Evolutionary conservation across 1,140 invertebrate species (phyloP).

Genomic region (Drosophila setifemur): DNA sequence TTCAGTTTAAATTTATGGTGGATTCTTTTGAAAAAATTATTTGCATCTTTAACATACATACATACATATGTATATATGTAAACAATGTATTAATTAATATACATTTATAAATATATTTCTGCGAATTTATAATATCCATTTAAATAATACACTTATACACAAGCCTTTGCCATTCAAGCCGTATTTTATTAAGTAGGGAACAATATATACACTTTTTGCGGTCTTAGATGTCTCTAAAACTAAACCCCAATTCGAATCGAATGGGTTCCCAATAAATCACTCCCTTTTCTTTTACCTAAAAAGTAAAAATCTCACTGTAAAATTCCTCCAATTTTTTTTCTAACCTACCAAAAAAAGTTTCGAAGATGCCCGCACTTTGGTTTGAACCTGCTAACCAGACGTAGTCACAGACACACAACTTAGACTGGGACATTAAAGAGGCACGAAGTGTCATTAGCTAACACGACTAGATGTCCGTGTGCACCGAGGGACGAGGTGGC

Average conservation of each 20-base stretch:
- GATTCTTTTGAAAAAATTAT: background rate
- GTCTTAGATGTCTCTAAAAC: too few species aligned
- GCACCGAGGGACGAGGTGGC: background rate
- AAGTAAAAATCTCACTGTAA: slow-evolving; percentile 7
- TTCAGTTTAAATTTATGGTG: background rate
- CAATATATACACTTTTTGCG: too few species aligned
- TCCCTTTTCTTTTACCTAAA: slow-evolving; percentile 46
- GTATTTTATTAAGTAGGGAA: too few species aligned
- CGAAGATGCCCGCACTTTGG: slow-evolving; percentile 41
- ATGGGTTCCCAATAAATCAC: slow-evolving; percentile 14
- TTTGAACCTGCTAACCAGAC: slow-evolving; percentile 30
- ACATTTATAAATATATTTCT: too few species aligned
- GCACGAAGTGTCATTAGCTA: slow-evolving; percentile 44
- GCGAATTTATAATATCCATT: too few species aligned
- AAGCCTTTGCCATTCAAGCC: too few species aligned
- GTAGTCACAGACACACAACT: slow-evolving; percentile 11
- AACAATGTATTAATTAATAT: too few species aligned
- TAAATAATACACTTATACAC: too few species aligned
- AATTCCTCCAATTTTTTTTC: slow-evolving; percentile 42
- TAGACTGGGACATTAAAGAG: slow-evolving; percentile 6
- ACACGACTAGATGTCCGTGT: slow-evolving; percentile 7
- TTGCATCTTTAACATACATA: too few species aligned
- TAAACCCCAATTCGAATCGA: background rate
- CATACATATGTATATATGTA: too few species aligned
- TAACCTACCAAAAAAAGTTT: slow-evolving; percentile 6